Evolutionary conservation across 2,113 vertebrate genomes (phyloP), one percentile per base, ranked within the genome.

Genomic region (Psittacula cyanocephala): DNA sequence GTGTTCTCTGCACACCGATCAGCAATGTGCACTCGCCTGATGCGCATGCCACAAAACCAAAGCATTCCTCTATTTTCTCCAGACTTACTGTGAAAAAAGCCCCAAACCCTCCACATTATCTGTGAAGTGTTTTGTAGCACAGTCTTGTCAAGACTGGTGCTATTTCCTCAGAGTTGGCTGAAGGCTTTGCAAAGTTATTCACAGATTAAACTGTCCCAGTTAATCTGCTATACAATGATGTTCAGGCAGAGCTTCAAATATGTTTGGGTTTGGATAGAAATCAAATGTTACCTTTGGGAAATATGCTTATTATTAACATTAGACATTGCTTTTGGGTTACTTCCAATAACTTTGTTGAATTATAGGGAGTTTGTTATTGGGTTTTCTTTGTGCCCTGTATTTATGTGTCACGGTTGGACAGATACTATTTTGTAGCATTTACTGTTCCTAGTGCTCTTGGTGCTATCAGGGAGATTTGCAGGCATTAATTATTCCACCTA

Each of bases 281-380:
- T 81, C 94, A 93, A 94, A 92, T 10, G 74, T 83, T 35, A 92
- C 94, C 92, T 96, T 68, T 43, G 92, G 95, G 94, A 97, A 96
- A 96, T 86, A 64, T 14, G 23, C 72, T 90, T 92, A 68, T 84
- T 94, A 81, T 92, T 90, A 93, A 80, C 46, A 6, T 95, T 81
- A 92, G 89, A 53, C 86, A 47, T 43, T n/a, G 88, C 39, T 43
- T 74, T 91, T 94, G 94, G 91, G 44, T 59, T 17, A 31, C 69
- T 50, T 91, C 91, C 95, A 95, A 3, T 6, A 81, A 13, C 83
- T 92, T 24, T 6, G 60, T 22, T 71, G 91, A 67, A 63, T 77
- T 78, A 8, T 4, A 11, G 46, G 23, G 46, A 13, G 1, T 27
- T 53, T 53, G 60, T 65, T 63, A 8, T 10, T 13, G 52, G 22